Conservation (phyloP, 1,140 invertebrate genomes). For the Sarcophaga peregrina region DNA sequence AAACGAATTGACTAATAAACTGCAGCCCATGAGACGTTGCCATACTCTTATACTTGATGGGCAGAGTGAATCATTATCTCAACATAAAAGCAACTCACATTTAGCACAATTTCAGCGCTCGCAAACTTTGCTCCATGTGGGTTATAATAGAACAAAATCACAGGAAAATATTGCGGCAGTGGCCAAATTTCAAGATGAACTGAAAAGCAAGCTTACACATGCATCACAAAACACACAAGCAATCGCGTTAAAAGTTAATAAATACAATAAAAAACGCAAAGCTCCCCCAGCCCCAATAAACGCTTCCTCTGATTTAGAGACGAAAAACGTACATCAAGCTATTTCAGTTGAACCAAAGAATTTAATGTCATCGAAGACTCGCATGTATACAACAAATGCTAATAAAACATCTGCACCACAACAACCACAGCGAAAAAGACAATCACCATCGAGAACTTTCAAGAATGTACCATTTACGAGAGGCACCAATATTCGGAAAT, state of each 20-base stretch:
- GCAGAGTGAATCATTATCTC: background rate
- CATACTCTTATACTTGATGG: slow-evolving; percentile 47
- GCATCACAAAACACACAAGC: background rate
- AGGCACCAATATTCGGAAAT: background rate
- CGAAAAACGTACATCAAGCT: background rate
- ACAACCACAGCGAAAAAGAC: background rate
- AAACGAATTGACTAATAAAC: slow-evolving; percentile 34
- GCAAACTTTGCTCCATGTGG: slow-evolving; percentile 50
- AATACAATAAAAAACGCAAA: slow-evolving; percentile 53
- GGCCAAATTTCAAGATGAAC: background rate
- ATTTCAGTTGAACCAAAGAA: background rate
- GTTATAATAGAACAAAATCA: background rate
- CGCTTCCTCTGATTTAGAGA: background rate
- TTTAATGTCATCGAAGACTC: background rate
- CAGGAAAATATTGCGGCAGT: background rate
- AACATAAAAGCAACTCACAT: slow-evolving; percentile 4
- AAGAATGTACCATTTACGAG: slow-evolving; percentile 10
- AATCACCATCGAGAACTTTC: background rate
- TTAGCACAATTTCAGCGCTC: slow-evolving; percentile 49
- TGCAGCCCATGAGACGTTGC: slow-evolving; percentile 46
- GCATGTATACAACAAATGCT: background rate
- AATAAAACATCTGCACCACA: background rate
- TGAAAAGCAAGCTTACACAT: background rate
- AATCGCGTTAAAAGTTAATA: slow-evolving; percentile 47
- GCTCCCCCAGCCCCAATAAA: slow-evolving; percentile 48